Evolutionary conservation across 1,140 invertebrate species (phyloP).

Genomic region (silkworm (Bombyx mori)): ASM3026992v2 NC_085111.1:13668501-13669000

Average conservation of each 20-base stretch:
- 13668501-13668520: not conserved
- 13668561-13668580: too few species aligned
- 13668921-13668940: conserved; percentile 27
- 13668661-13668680: too few species aligned
- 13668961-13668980: conserved; percentile 28
- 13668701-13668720: not conserved
- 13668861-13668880: too few species aligned
- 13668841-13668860: not conserved
- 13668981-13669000: conserved; percentile 34
- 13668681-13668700: too few species aligned
- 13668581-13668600: too few species aligned
- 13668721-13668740: conserved; percentile 35
- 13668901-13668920: too few species aligned
- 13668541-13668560: too few species aligned
- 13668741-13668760: conserved; percentile 18
- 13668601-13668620: too few species aligned
- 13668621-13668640: too few species aligned
- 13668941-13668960: conserved; percentile 26
- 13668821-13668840: conserved; percentile 31
- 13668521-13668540: too few species aligned
- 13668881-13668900: too few species aligned
- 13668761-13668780: conserved; percentile 7
- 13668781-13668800: conserved; percentile 20
- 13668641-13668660: too few species aligned
- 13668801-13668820: conserved; percentile 24